Base-by-base conservation (phyloP, 2,797 vertebrate species). In the Martes flavigula region DNA sequence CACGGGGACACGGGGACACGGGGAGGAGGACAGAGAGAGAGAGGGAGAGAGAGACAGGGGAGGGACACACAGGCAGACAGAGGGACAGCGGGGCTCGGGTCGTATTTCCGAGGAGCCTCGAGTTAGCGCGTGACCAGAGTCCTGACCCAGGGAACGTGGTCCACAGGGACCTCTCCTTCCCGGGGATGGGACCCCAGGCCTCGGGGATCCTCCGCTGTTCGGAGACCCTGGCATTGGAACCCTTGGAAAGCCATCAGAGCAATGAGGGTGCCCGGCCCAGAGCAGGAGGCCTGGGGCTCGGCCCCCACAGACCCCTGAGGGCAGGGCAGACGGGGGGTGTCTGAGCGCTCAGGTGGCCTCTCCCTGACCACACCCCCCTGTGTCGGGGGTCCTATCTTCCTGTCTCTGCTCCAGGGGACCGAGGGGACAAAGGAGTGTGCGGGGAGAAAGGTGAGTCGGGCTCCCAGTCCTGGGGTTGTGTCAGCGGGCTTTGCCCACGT, bases 371-470 rank as follows among this genome's bases (percentile, higher is more conserved):
- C n/a, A 68, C 17, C 0, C 17, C n/a, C 32, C 64, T n/a, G 32
- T 4, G 17, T 68, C 3, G 3, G 32, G 32, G 64, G 17, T 20
- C 32, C 17, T 9, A 15, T 35, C 17, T 32, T 68, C 32, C 64
- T 4, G 64, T 68, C 32, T 68, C 82, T n/a, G 43, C 72, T 35
- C 4, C 78, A 97, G 97, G 94, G 62, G 78, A 81, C 72, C 72
- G 0, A 9, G 97, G 97, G 15, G 90, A 94, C n/a, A 82, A 46
- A 43, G 87, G 94, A 2, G 1, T 0, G 5, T 17, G 1, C 4
- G 92, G 84, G 32, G 88, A 97, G 48, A 94, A 85, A 81, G 79
- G 96, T 86, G 40, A 94, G 94, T 21, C 27, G 0, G 0, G 17
- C 0, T 9, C 1, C 2, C 4, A 2, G 35, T 20, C 32, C 23